Conservation (phyloP, 2,113 vertebrate species). For the Kobus ellipsiprymnus region DNA sequence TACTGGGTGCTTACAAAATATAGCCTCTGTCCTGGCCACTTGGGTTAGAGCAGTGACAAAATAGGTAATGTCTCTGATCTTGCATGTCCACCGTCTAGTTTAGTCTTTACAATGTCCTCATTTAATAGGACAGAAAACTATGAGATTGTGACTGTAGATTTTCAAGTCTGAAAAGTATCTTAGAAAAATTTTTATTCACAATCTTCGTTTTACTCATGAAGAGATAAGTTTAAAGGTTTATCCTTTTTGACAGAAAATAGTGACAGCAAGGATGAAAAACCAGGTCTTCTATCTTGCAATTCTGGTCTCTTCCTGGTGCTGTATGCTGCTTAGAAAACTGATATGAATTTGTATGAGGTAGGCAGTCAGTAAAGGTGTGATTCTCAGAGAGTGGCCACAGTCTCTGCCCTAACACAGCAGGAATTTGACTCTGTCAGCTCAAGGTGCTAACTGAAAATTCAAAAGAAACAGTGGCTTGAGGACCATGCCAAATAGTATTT, state of each 20-base stretch:
- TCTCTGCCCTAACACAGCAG: not conserved
- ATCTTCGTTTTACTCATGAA: not conserved
- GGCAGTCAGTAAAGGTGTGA: not conserved
- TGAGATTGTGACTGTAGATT: not conserved
- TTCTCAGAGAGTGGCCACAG: not conserved
- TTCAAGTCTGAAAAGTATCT: not conserved
- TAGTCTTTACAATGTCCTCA: not conserved
- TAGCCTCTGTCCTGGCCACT: not conserved
- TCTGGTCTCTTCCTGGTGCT: not conserved
- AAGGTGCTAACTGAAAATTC: slow-evolving; percentile 32
- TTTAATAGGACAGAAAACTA: not conserved
- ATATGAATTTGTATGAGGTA: not conserved
- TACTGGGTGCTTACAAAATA: not conserved
- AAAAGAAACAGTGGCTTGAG: not conserved
- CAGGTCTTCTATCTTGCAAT: not conserved
- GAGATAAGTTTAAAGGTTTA: not conserved
- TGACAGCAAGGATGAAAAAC: not conserved
- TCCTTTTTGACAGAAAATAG: not conserved
- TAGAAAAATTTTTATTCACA: not conserved
- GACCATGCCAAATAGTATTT: slow-evolving; percentile 13
- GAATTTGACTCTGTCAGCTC: slow-evolving; percentile 24
- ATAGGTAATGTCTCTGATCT: not conserved
- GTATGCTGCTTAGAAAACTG: not conserved
- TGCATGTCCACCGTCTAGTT: not conserved
- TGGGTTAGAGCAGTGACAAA: not conserved